Evolutionary conservation across 2,888 invertebrate species (phyloP).

Genomic region (Amphipoea lucens): DNA sequence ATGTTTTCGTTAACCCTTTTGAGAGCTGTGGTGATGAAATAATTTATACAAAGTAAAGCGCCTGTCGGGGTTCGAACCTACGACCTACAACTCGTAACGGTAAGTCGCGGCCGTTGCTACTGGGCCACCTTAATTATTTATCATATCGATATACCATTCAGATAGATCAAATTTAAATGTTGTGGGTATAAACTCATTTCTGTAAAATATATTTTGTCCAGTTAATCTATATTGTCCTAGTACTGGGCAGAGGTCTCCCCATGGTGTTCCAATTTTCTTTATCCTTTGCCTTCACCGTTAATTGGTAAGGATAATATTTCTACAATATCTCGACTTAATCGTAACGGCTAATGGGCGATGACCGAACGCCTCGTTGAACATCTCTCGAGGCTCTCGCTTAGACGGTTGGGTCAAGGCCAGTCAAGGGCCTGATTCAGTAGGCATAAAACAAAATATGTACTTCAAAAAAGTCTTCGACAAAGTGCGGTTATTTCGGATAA

Average conservation of each 20-base stretch:
- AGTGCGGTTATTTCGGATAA: constrained; percentile 8
- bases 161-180: background rate
- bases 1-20: background rate
- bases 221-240: too few species aligned
- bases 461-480: background rate
- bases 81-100: too few species aligned
- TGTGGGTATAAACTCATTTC: background rate
- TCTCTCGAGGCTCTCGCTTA: background rate
- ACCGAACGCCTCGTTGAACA: background rate
- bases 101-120: too few species aligned
- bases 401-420: background rate
- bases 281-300: too few species aligned
- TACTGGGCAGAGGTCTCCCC: too few species aligned
- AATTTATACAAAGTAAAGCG: too few species aligned
- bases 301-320: too few species aligned
- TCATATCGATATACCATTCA: background rate
- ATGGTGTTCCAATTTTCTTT: too few species aligned
- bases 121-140: too few species aligned
- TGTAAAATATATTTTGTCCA: too few species aligned
- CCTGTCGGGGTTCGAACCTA: too few species aligned
- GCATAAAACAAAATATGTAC: background rate
- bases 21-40: too few species aligned
- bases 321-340: background rate
- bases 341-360: background rate
- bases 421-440: background rate